Evolutionary conservation across 1,140 invertebrate genomes (phyloP).

Genomic region (Apis laboriosa): DNA sequence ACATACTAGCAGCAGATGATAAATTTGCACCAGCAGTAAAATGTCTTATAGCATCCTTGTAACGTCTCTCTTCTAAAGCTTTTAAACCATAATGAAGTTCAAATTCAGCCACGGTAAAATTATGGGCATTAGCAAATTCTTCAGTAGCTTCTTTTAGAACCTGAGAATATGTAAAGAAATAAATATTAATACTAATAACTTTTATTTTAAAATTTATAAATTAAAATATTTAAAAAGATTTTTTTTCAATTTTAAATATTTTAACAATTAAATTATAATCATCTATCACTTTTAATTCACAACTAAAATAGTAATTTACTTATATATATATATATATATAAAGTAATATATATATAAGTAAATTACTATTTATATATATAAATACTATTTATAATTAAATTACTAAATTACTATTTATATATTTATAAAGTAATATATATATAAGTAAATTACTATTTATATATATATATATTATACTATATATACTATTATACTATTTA

Average conservation of each 20-base stretch:
- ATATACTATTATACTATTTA: no score
- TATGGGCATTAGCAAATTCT: conserved; percentile 67
- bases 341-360: no score
- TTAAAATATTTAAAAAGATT: not conserved
- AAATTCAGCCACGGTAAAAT: conserved; percentile 71
- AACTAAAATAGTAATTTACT: not conserved
- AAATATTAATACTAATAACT: conserved; percentile 1
- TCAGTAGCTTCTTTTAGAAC: conserved; percentile 67
- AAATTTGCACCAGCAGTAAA: conserved; percentile 81
- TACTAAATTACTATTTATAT: no score
- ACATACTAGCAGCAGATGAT: conserved; percentile 82
- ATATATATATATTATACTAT: no score
- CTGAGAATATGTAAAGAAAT: conserved; percentile 47
- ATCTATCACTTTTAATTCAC: not conserved
- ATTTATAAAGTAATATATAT: no score
- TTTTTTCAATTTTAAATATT: no score
- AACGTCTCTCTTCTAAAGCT: conserved; percentile 72
- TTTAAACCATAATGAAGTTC: conserved; percentile 76
- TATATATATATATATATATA: no score
- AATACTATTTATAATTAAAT: no score
- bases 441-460: no score
- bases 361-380: no score
- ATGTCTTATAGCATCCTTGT: conserved; percentile 75
- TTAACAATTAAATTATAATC: not conserved
- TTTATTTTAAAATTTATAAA: not conserved